Conservation (phyloP, 2,797 vertebrate genomes). For the Kryptopterus vitreolus region DNA sequence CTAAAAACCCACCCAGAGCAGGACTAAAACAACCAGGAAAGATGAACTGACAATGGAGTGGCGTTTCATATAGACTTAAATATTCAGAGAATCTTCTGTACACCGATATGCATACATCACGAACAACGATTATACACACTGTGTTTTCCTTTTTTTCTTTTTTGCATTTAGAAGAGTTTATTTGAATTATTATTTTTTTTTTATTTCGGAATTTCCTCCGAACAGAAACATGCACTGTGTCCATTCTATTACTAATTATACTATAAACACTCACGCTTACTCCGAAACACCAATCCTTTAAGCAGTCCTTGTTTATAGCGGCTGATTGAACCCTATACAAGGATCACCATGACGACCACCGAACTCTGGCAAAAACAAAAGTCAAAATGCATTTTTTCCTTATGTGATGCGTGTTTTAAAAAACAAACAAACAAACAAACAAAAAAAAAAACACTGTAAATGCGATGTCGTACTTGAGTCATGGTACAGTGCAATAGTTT, state of each 20-base stretch:
- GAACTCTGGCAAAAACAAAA: not conserved
- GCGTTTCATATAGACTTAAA: not conserved
- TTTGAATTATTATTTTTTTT: constrained; percentile 25
- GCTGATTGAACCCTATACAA: not conserved
- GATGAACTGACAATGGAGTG: not conserved
- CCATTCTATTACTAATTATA: not conserved
- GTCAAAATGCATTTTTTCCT: not conserved
- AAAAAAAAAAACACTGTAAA: no score
- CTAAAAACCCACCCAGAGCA: constrained; percentile 61
- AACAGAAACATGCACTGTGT: constrained; percentile 1
- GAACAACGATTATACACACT: constrained; percentile 4
- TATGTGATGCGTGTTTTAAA: not conserved
- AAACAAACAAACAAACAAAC: no score
- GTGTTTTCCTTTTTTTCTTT: constrained; percentile 15
- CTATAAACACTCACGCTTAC: not conserved
- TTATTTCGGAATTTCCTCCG: not conserved
- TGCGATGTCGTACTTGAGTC: no score
- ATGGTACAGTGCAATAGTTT: not conserved
- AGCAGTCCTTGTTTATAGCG: not conserved
- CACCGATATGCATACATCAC: constrained; percentile 12
- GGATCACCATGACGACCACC: not conserved
- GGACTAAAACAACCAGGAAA: constrained; percentile 16
- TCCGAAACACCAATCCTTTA: no score
- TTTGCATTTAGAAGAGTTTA: constrained; percentile 4
- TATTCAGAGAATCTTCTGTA: not conserved